phyloP scores from a whole-genome alignment of 2,797 vertebrate genomes.

The Mycteria americana region DNA sequence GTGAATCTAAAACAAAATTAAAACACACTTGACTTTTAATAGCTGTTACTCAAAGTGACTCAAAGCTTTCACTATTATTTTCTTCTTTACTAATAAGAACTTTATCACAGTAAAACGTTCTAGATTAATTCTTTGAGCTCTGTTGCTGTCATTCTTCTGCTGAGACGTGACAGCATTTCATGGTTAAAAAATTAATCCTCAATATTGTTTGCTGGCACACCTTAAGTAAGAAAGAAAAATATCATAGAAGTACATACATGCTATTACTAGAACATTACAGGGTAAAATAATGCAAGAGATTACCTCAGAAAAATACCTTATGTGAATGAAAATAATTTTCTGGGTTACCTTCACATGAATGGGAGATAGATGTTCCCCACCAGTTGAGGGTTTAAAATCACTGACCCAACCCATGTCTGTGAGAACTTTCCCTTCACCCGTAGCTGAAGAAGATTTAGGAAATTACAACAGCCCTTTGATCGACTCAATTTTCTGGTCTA shows the following conservation, averaged over 20 bases:
- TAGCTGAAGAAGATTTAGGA: not conserved
- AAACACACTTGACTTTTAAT: not conserved
- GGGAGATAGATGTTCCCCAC: not conserved
- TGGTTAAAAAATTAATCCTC: not conserved
- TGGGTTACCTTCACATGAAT: not conserved
- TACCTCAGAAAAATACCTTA: not conserved
- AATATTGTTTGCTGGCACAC: not conserved
- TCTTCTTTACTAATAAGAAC: not conserved
- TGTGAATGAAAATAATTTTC: not conserved
- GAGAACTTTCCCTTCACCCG: not conserved
- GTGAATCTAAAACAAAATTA: not conserved
- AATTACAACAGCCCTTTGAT: not conserved
- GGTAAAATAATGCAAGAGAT: not conserved
- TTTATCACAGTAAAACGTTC: not conserved
- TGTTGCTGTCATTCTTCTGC: not conserved
- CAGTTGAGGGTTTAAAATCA: not conserved
- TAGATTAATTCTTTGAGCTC: not conserved
- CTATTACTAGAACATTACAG: not conserved
- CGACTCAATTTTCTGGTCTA: not conserved
- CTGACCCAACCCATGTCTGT: not conserved
- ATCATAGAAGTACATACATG: not conserved
- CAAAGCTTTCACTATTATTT: not conserved
- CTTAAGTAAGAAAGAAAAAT: not conserved
- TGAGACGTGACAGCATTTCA: not conserved
- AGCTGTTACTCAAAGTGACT: not conserved